Evolutionary conservation across 2,888 invertebrate genomes (phyloP).

Genomic region (Thymelicus sylvestris): DNA sequence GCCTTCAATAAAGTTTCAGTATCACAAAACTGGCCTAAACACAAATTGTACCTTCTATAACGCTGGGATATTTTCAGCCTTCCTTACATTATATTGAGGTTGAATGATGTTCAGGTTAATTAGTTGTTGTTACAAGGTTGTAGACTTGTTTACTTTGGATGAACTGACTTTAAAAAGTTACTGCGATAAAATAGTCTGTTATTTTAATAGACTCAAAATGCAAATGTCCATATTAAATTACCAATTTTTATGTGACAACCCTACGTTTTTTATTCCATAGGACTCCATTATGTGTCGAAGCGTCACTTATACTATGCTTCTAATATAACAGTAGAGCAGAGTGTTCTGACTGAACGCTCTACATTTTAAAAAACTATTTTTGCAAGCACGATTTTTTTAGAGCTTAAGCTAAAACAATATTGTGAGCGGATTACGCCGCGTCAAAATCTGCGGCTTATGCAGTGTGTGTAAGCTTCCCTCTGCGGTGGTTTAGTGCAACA

Average conservation of each 20-base stretch:
- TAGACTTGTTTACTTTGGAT: too few relatives aligned
- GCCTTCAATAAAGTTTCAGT: constrained; percentile 18
- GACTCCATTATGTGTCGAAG: neutral
- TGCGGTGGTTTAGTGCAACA: constrained; percentile 11
- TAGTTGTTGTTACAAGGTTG: too few relatives aligned
- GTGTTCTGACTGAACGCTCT: neutral
- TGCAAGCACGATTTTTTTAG: constrained; percentile 11
- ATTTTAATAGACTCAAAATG: too few relatives aligned
- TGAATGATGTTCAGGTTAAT: too few relatives aligned
- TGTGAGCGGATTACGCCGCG: constrained; percentile 59
- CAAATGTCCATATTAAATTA: too few relatives aligned
- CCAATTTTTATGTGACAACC: too few relatives aligned
- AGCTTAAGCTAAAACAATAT: constrained; percentile 54
- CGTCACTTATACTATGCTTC: neutral
- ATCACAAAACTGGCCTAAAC: constrained; percentile 4
- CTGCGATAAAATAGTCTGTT: too few relatives aligned
- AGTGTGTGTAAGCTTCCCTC: constrained; percentile 68
- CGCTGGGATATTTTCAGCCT: too few relatives aligned
- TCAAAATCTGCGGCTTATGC: constrained; percentile 60
- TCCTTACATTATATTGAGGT: too few relatives aligned
- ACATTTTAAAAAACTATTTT: neutral
- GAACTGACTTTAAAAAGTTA: too few relatives aligned
- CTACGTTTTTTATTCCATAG: too few relatives aligned
- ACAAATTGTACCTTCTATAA: neutral
- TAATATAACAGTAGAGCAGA: neutral